Base-by-base conservation (phyloP, 2,113 vertebrate species). In the Austrofundulus limnaeus region DNA sequence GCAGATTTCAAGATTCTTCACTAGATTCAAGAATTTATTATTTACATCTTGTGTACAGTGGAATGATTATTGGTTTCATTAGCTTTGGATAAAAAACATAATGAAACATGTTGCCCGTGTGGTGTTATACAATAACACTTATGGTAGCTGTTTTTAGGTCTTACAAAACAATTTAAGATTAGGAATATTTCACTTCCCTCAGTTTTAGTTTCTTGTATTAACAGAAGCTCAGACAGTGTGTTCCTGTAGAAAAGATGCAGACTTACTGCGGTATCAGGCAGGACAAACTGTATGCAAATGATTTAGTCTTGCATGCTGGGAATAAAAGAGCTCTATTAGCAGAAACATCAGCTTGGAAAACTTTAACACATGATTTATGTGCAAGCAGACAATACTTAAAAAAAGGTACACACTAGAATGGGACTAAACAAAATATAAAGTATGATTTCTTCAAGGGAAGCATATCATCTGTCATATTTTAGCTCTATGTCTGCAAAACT, bases 11-110 rank as follows among this genome's bases (percentile, higher is more conserved):
- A 20, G 21, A 24, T 24, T 8, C 21, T 15, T 1, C 3, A 23
- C 15, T 13, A 15, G 10, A 50, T 10, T 11, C 1, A 13, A 20
- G 31, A 54, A 14, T 37, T 34, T 34, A 34, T 17, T n/a, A 7
- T 38, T 20, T 19, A 7, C n/a, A 13, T 11, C 17, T 39, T 19
- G 3, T 15, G 37, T 31, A 34, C 2, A 43, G n/a, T 19, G 16
- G 39, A 68, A 21, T 49, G 10, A 67, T 57, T 54, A 37, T 41
- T 43, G 48, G 14, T 31, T 52, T 20, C 24, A 53, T 38, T 56
- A 65, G 64, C 49, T 59, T 25, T 34, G 31, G 11, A 65, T 61
- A 14, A 37, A 45, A 62, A 21, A 25, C 48, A 63, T 66, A 60
- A 63, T 38, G 41, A 58, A 23, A 25, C 5, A 13, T 49, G 46